Evolutionary conservation across 2,888 invertebrate species (phyloP).

Genomic region (Protophormia terraenovae): DNA sequence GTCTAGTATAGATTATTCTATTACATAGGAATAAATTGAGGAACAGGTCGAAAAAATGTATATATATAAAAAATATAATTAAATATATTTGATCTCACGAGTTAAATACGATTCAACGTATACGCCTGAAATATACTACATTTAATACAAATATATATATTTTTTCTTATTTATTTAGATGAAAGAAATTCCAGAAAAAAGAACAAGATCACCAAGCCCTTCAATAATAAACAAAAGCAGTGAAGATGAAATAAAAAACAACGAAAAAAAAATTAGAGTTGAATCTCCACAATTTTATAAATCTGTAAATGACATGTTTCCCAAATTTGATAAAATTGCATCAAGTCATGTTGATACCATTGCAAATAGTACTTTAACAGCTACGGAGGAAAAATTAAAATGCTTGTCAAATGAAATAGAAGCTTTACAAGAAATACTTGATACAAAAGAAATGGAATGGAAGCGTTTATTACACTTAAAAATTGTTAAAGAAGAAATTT

Average conservation of each 20-base stretch:
- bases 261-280: constrained; percentile 43
- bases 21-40: too few species aligned
- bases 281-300: constrained; percentile 74
- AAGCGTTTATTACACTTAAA: constrained; percentile 91
- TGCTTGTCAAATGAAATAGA: constrained; percentile 86
- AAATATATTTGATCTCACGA: too few species aligned
- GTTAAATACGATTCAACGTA: too few species aligned
- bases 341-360: constrained; percentile 81
- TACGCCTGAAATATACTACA: not conserved
- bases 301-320: constrained; percentile 73
- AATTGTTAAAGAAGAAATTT: constrained; percentile 92
- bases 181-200: constrained; percentile 26
- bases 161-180: not conserved
- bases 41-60: too few species aligned
- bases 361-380: constrained; percentile 84
- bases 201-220: constrained; percentile 27
- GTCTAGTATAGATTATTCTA: too few species aligned
- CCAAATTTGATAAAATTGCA: constrained; percentile 72
- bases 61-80: too few species aligned
- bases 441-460: constrained; percentile 93
- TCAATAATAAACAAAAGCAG: constrained; percentile 9
- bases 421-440: constrained; percentile 87
- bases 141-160: not conserved
- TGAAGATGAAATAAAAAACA: not conserved
- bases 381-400: constrained; percentile 85